Conservation (phyloP, 2,797 vertebrate genomes). For the Leucoraja ocellata region DNA sequence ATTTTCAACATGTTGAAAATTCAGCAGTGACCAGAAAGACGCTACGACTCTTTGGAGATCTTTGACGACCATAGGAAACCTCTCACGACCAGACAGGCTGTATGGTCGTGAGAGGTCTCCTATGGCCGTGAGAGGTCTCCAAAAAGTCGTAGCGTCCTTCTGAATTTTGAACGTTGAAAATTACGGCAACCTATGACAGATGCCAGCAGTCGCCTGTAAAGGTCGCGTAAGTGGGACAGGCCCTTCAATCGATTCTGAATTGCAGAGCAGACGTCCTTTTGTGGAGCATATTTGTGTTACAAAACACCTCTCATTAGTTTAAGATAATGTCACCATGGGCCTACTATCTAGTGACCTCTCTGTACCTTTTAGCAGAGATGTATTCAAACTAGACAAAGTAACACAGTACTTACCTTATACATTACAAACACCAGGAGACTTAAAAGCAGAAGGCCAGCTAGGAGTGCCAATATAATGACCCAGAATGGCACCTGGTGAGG, state of each 20-base stretch:
- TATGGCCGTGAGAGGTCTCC: too few relatives aligned
- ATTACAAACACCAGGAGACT: conserved; percentile 87
- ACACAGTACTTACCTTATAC: conserved; percentile 71
- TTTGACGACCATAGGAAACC: too few relatives aligned
- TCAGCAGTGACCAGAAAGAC: too few relatives aligned
- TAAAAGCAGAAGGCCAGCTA: conserved; percentile 82
- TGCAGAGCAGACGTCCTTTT: background rate
- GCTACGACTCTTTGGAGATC: too few relatives aligned
- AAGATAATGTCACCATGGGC: background rate
- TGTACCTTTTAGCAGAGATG: background rate
- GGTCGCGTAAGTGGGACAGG: too few relatives aligned
- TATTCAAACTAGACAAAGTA: background rate
- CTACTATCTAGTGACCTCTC: background rate
- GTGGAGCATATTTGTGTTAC: background rate
- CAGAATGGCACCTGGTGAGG: conserved; percentile 75
- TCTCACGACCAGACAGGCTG: too few relatives aligned
- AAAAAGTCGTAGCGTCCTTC: too few relatives aligned
- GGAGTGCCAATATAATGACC: conserved; percentile 86
- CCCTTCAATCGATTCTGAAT: background rate
- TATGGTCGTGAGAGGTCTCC: too few relatives aligned
- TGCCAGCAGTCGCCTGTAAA: too few relatives aligned
- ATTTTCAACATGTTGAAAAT: too few relatives aligned
- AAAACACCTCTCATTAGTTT: background rate
- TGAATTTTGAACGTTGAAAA: too few relatives aligned
- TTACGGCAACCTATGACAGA: too few relatives aligned